These are phyloP conservation scores for Palythoa grandis DNA, from an alignment of 92 coral and sea anemone genomes.

Conservation along the genomic window DNA sequence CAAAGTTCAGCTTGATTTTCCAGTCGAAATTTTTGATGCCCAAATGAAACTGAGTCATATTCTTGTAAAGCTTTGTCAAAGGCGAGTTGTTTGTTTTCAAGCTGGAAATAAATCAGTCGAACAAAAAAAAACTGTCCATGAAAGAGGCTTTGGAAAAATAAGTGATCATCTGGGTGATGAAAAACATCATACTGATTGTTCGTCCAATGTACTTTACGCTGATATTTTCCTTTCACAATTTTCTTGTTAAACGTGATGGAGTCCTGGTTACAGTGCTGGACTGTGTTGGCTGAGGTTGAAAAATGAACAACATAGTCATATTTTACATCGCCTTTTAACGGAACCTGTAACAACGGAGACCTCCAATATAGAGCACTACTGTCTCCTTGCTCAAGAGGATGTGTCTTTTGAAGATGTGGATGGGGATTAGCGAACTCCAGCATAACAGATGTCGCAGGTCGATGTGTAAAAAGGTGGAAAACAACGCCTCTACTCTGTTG, in stretches of 20 bases:
- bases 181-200: slow-evolving; percentile 71
- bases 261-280: not conserved
- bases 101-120: slow-evolving; percentile 35
- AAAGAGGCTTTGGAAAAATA: slow-evolving; percentile 14
- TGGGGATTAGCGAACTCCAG: slow-evolving; percentile 2
- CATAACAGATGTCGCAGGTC: not conserved
- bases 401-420: slow-evolving; percentile 1
- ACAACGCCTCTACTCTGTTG: slow-evolving; percentile 16
- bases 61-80: slow-evolving; percentile 52
- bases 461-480: slow-evolving; percentile 16
- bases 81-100: not conserved
- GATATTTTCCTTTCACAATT: not conserved
- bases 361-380: slow-evolving; percentile 52
- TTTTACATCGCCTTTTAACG: not conserved
- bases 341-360: slow-evolving; percentile 33
- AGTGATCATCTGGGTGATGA: slow-evolving; percentile 19
- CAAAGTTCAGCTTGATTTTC: not conserved
- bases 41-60: slow-evolving; percentile 69
- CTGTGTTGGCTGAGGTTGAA: not conserved
- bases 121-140: slow-evolving; percentile 67
- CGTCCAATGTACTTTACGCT: not conserved
- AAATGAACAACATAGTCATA: slow-evolving; percentile 58
- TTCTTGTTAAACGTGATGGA: not conserved
- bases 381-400: not conserved
- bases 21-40: not conserved